phyloP scores from a whole-genome alignment of 2,797 vertebrate genomes.

The Chelon labrosus region DNA sequence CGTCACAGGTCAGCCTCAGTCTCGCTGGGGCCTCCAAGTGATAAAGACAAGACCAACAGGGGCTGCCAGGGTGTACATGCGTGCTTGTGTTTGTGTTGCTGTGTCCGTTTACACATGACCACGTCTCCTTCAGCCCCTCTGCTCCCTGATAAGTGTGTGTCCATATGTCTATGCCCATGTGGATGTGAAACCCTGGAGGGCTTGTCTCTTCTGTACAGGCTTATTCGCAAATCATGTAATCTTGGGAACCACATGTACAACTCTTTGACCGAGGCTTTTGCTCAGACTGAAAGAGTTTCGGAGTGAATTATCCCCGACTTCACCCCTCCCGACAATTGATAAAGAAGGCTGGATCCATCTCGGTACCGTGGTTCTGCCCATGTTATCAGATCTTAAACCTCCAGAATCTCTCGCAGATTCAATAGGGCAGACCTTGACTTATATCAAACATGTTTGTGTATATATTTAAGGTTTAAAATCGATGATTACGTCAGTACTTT shows the following conservation, averaged over 20 bases:
- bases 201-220: constrained; percentile 4
- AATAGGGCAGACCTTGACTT: too few species aligned
- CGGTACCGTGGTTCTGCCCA: too few species aligned
- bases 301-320: too few species aligned
- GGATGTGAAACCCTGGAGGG: constrained; percentile 23
- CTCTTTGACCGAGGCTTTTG: constrained; percentile 3
- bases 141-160: background rate
- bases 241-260: constrained; percentile 3
- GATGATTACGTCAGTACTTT: too few species aligned
- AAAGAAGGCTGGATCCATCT: too few species aligned
- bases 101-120: constrained; percentile 19
- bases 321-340: too few species aligned
- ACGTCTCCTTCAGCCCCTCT: background rate
- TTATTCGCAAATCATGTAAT: constrained; percentile 6
- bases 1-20: constrained; percentile 68
- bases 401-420: too few species aligned
- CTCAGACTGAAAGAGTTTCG: too few species aligned
- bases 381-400: too few species aligned
- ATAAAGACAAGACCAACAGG: constrained; percentile 53
- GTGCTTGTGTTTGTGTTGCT: constrained; percentile 16
- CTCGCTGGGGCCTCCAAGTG: constrained; percentile 48
- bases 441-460: too few species aligned
- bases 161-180: constrained; percentile 9
- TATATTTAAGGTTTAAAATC: too few species aligned
- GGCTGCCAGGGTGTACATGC: constrained; percentile 30